phyloP scores from a whole-genome alignment of 1,140 invertebrate genomes.

The Cotesia chilonis region DNA sequence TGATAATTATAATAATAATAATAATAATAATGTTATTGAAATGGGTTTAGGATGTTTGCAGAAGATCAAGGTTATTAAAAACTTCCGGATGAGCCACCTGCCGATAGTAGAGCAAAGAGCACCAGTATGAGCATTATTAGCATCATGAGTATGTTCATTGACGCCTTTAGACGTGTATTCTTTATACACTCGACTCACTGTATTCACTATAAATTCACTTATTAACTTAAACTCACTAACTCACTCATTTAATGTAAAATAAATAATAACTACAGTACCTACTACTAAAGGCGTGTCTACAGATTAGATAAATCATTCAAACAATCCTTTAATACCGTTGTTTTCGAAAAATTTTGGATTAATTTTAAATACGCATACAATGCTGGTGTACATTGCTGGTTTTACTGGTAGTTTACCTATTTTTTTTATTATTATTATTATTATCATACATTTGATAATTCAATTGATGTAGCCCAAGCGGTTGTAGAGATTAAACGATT shows the following conservation, averaged over 20 bases:
- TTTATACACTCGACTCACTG: too few species aligned
- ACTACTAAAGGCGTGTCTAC: conserved; percentile 11
- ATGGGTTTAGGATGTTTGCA: conserved; percentile 12
- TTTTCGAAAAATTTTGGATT: neutral
- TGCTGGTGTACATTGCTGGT: too few species aligned
- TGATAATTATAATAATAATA: neutral
- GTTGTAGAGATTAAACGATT: neutral
- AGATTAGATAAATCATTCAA: conserved; percentile 9
- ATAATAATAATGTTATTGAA: neutral
- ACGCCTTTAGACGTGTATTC: neutral
- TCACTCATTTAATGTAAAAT: conserved; percentile 5
- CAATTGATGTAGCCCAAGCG: conserved; percentile 6
- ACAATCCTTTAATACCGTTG: neutral
- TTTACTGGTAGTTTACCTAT: too few species aligned
- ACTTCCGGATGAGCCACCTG: conserved; percentile 28
- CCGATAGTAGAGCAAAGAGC: neutral
- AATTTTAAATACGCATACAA: too few species aligned
- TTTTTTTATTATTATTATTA: too few species aligned
- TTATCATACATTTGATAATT: neutral
- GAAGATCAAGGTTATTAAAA: conserved; percentile 5
- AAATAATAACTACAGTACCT: conserved; percentile 2
- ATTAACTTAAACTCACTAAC: neutral
- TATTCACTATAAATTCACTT: neutral
- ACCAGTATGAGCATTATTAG: too few species aligned
- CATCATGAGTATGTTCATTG: conserved; percentile 19